Conservation (phyloP, 2,113 vertebrate species). For the Heliornis fulica region DNA sequence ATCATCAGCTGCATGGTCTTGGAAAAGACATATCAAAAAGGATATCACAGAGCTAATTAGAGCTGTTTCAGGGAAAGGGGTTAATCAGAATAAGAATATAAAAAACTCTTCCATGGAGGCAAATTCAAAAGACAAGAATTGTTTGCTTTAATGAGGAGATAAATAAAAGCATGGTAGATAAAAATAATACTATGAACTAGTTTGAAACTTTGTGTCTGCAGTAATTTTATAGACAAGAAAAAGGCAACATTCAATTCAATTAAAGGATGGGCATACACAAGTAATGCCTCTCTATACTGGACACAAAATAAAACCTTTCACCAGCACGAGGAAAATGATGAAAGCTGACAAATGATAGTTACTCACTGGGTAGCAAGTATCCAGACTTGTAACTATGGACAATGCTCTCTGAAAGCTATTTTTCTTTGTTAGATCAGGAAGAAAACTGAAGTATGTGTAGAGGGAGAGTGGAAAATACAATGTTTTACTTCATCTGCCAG, state of each 20-base stretch:
- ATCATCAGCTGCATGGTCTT: neutral
- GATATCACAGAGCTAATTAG: neutral
- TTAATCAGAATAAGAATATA: neutral
- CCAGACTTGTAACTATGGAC: neutral
- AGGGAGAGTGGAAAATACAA: neutral
- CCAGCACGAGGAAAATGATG: neutral
- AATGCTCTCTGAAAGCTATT: neutral
- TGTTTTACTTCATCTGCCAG: neutral
- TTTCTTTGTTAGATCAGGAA: neutral
- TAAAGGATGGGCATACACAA: neutral
- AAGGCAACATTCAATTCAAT: neutral
- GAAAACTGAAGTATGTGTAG: neutral
- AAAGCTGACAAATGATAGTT: neutral
- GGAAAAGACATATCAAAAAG: neutral
- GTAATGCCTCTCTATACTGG: neutral
- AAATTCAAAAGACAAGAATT: neutral
- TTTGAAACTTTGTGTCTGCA: neutral
- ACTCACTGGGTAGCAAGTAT: neutral
- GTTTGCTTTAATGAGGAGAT: neutral
- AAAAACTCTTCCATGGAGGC: neutral
- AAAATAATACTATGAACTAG: neutral
- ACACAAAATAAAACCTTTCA: neutral
- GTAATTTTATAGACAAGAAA: neutral
- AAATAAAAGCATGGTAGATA: neutral
- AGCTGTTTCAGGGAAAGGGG: neutral